Percentiles rank a stretch among this genome's conserved stretches.
Evolutionary conservation across 2,113 vertebrate species (phyloP).

Genomic region (Hiodon tergisus): DNA sequence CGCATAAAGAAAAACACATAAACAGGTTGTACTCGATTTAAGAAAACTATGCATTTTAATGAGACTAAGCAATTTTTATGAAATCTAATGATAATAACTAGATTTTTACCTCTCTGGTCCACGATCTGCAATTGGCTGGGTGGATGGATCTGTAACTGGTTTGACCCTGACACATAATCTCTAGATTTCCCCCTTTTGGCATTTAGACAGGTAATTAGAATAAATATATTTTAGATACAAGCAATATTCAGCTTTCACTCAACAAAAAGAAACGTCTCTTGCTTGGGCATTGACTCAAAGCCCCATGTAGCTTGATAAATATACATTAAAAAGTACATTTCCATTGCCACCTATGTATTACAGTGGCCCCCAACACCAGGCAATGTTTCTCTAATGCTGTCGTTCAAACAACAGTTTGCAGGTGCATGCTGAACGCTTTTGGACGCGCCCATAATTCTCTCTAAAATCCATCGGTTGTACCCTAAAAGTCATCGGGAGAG

Average conservation of each 20-base stretch:
- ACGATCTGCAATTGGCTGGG: too few relatives aligned
- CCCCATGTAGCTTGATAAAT: conserved; percentile 23
- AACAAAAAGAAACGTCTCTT: neutral
- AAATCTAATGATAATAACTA: too few relatives aligned
- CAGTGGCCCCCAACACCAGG: conserved; percentile 30
- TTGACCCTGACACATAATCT: too few relatives aligned
- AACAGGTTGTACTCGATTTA: too few relatives aligned
- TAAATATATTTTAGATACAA: neutral
- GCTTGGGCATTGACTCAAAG: conserved; percentile 14
- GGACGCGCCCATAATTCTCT: conserved; percentile 24
- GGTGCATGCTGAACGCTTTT: conserved; percentile 24
- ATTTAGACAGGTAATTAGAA: neutral
- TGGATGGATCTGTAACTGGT: too few relatives aligned
- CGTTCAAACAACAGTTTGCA: conserved; percentile 30
- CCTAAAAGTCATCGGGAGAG: conserved; percentile 13
- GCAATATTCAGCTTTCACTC: neutral
- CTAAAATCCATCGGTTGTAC: conserved; percentile 31
- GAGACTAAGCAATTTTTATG: too few relatives aligned
- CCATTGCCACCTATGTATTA: conserved; percentile 25
- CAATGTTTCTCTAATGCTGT: conserved; percentile 30
- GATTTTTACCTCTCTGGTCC: too few relatives aligned
- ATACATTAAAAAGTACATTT: conserved; percentile 37
- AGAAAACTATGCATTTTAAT: too few relatives aligned
- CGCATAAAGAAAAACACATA: too few relatives aligned
- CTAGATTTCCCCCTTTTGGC: too few relatives aligned